phyloP scores from a whole-genome alignment of 2,888 invertebrate species.

The Lycaena phlaeas region DNA sequence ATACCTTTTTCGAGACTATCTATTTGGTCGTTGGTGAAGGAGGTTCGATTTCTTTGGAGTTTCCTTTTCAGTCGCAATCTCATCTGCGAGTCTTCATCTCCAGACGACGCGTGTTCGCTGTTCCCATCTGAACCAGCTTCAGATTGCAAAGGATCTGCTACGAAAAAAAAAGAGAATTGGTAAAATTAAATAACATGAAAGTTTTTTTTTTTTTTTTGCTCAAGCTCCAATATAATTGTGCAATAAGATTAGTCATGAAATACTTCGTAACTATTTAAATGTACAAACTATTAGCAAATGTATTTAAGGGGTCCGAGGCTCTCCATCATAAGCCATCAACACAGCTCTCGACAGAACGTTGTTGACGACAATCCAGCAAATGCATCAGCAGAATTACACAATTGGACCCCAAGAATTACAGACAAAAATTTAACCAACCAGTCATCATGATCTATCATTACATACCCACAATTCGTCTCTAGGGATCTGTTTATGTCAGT shows the following conservation, averaged over 20 bases:
- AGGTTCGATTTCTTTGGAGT: conserved; percentile 96
- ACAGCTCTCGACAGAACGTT: conserved; percentile 44
- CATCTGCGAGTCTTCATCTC: conserved; percentile 93
- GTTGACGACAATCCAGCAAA: conserved; percentile 52
- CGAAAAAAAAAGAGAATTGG: too few relatives aligned
- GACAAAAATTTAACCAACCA: conserved; percentile 38
- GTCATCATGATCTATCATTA: conserved; percentile 27
- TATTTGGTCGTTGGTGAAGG: conserved; percentile 98
- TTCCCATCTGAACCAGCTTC: conserved; percentile 87
- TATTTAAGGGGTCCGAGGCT: conserved; percentile 24
- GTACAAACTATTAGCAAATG: conserved; percentile 28
- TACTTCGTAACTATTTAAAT: conserved; percentile 14
- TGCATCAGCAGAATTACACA: conserved; percentile 66
- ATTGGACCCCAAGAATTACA: conserved; percentile 43
- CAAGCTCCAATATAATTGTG: too few relatives aligned
- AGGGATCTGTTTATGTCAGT: conserved; percentile 28
- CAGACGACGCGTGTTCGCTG: conserved; percentile 92
- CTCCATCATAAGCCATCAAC: conserved; percentile 61
- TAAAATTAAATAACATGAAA: not conserved
- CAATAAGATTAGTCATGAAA: too few relatives aligned
- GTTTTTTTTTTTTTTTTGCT: too few relatives aligned
- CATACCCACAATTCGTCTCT: conserved; percentile 13
- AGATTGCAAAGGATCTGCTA: conserved; percentile 72
- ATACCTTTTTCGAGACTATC: conserved; percentile 99
- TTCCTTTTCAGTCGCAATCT: conserved; percentile 95